A percentile compares a stretch with the other conserved stretches of the same genome.
phyloP scores from a whole-genome alignment of 2,797 vertebrate genomes.

The Schizothorax lantsangensis region DNA sequence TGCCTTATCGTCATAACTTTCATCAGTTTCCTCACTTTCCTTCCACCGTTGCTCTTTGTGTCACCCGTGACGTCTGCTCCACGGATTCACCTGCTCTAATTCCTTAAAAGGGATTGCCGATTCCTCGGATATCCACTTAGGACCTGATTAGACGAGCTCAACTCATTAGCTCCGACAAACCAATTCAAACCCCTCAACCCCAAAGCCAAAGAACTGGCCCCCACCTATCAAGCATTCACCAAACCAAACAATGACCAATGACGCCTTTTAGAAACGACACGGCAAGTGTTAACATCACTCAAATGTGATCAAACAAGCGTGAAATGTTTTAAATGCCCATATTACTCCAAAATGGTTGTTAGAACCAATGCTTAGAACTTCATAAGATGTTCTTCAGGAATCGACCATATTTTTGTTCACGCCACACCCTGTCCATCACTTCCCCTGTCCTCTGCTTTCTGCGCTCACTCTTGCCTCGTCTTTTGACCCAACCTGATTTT shows the following conservation, averaged over 20 bases:
- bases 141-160: conserved; percentile 78
- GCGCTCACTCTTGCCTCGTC: conserved; percentile 63
- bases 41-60: conserved; percentile 40
- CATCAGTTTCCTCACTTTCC: neutral
- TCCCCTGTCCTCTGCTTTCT: conserved; percentile 44
- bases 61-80: conserved; percentile 75
- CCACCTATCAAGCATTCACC: neutral
- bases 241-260: neutral
- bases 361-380: neutral
- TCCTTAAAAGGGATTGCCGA: conserved; percentile 79
- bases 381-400: neutral
- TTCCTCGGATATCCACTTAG: conserved; percentile 80
- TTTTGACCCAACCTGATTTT: conserved; percentile 77
- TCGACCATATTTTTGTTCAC: neutral
- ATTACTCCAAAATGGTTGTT: neutral
- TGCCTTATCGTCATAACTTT: neutral
- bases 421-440: neutral
- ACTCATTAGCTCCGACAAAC: conserved; percentile 78
- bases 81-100: conserved; percentile 73
- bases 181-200: conserved; percentile 68
- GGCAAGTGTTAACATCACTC: neutral
- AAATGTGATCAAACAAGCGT: neutral
- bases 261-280: neutral
- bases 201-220: conserved; percentile 38
- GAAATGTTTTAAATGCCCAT: neutral